phyloP scores from a whole-genome alignment of 2,888 invertebrate species.

The Sturmia bella region DNA sequence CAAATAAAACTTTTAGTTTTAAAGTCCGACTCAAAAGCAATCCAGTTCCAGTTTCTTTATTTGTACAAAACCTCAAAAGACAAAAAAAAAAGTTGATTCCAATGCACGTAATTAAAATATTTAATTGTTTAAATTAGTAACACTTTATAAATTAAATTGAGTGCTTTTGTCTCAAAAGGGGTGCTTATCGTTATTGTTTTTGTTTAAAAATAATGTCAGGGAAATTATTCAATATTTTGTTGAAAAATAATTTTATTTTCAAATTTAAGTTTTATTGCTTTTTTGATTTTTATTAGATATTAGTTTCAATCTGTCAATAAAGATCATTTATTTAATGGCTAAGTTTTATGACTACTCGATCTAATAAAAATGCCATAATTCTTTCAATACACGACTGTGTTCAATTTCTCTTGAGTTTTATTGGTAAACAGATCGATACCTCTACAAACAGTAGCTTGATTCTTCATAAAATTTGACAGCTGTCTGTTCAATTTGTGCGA shows the following conservation, averaged over 20 bases:
- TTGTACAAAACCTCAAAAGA: background rate
- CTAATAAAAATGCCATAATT: slow-evolving; percentile 60
- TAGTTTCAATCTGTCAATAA: slow-evolving; percentile 46
- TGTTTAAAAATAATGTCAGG: background rate
- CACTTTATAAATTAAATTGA: slow-evolving; percentile 58
- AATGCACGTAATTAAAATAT: slow-evolving; percentile 37
- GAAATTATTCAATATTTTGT: slow-evolving; percentile 9
- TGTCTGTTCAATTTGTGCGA: slow-evolving; percentile 36
- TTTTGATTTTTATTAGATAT: slow-evolving; percentile 26
- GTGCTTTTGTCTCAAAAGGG: background rate
- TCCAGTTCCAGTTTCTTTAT: background rate
- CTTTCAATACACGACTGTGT: slow-evolving; percentile 23
- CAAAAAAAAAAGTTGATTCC: background rate
- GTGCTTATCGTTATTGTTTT: background rate
- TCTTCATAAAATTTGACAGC: slow-evolving; percentile 58
- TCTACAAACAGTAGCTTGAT: slow-evolving; percentile 55
- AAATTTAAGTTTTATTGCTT: slow-evolving; percentile 6
- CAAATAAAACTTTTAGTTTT: background rate
- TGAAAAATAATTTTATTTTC: slow-evolving; percentile 10
- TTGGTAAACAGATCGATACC: background rate
- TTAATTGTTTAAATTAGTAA: slow-evolving; percentile 44
- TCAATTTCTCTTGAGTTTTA: background rate
- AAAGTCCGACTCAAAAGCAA: too few species aligned
- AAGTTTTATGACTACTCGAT: slow-evolving; percentile 56
- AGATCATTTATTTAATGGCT: slow-evolving; percentile 57